Conservation (phyloP, 1,140 invertebrate species). For the Laupala kohalensis region DNA sequence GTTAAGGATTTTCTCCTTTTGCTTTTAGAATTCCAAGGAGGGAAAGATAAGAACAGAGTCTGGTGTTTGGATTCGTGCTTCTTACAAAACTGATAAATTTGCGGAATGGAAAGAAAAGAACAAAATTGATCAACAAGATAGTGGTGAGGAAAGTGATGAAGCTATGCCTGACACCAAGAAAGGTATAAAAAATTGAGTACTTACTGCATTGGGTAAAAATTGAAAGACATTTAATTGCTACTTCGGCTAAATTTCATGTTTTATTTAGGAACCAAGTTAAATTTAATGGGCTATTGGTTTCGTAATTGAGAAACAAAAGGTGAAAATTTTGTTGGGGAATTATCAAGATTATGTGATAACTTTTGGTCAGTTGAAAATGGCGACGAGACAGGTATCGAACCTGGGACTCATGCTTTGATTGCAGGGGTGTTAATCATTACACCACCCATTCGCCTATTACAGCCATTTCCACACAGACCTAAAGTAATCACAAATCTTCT, state of each 20-base stretch:
- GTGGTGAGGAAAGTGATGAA: conserved; percentile 18
- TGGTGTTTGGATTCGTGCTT: conserved; percentile 83
- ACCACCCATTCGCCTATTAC: too few relatives aligned
- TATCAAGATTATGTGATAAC: too few relatives aligned
- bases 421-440: too few relatives aligned
- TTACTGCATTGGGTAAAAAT: neutral
- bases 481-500: too few relatives aligned
- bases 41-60: conserved; percentile 90
- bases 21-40: conserved; percentile 37
- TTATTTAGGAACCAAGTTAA: neutral
- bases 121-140: conserved; percentile 49
- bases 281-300: neutral
- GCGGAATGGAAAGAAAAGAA: conserved; percentile 74
- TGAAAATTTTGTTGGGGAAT: too few relatives aligned
- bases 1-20: conserved; percentile 19
- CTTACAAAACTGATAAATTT: conserved; percentile 85
- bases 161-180: neutral
- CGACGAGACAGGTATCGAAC: too few relatives aligned
- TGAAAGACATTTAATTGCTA: neutral
- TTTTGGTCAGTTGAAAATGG: too few relatives aligned
- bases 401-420: too few relatives aligned
- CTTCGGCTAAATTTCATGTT: neutral
- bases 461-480: too few relatives aligned
- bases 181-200: neutral
- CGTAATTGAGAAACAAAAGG: too few relatives aligned